Conservation (phyloP, 1,140 invertebrate genomes). For the Scaptomyza hsui region DNA sequence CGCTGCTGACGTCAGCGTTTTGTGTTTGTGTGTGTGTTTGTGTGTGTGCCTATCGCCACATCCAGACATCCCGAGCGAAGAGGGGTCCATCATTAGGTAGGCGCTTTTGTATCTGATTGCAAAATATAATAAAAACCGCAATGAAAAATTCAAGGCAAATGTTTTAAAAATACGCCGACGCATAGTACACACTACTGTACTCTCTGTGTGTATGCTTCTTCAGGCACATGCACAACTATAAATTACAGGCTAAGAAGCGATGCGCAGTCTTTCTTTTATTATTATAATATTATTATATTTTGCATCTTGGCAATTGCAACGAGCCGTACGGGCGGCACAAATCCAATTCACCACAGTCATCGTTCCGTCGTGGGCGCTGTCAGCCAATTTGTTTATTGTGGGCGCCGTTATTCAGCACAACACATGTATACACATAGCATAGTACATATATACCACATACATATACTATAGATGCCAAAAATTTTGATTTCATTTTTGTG, state of each 20-base stretch:
- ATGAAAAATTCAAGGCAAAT: slow-evolving; percentile 66
- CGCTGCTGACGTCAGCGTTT: slow-evolving; percentile 64
- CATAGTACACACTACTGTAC: slow-evolving; percentile 30
- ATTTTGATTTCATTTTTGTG: slow-evolving; percentile 36
- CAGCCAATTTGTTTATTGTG: slow-evolving; percentile 79
- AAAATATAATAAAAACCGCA: slow-evolving; percentile 13
- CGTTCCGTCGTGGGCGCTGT: slow-evolving; percentile 42
- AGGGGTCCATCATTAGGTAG: slow-evolving; percentile 28
- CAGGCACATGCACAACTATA: slow-evolving; percentile 48
- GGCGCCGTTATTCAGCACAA: slow-evolving; percentile 53
- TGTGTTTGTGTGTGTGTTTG: too few relatives aligned
- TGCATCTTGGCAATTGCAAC: slow-evolving; percentile 39
- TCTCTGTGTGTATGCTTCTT: slow-evolving; percentile 17
- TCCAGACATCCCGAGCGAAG: background rate
- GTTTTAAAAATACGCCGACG: slow-evolving; percentile 76
- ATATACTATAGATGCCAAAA: slow-evolving; percentile 19
- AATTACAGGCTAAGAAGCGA: slow-evolving; percentile 37
- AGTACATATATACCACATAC: background rate
- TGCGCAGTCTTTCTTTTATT: slow-evolving; percentile 21
- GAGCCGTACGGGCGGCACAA: slow-evolving; percentile 57
- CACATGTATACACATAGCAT: slow-evolving; percentile 29
- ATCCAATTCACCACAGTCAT: slow-evolving; percentile 73
- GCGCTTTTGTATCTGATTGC: slow-evolving; percentile 10
- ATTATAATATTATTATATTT: slow-evolving; percentile 38
- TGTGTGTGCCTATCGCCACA: slow-evolving; percentile 33